Base-by-base conservation (phyloP, 2,113 vertebrate species). In the Anser cygnoides region DNA sequence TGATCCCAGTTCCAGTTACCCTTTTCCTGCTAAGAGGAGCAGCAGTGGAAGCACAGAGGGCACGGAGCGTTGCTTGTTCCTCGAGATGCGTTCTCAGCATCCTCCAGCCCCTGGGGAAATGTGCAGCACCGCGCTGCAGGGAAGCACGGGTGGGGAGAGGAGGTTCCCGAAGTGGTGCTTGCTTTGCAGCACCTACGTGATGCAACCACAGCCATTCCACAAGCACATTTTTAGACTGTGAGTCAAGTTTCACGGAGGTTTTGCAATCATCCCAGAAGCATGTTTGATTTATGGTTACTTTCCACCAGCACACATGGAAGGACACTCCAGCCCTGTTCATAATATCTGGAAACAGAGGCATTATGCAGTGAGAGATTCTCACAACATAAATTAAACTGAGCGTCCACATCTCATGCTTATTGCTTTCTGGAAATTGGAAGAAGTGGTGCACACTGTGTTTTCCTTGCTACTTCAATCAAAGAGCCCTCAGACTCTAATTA, bases 171-270 rank as follows among this genome's bases (percentile, higher is more conserved):
- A 3, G 20, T 67, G 6, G n/a, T 41, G 28, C 74, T 73, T 3
- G 37, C 72, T 82, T 22, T 58, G 29, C 87, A 94, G 90, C 50
- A 73, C 95, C 90, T 96, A 13, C 72, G 20, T 87, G 65, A 75
- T 37, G 92, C 73, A 96, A 97, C 58, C 96, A 29, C 91, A 72
- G 29, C 86, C 84, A 22, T 70, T 95, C 90, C 93, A 23, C 50
- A n/a, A 71, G 96, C 91, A 67, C 97, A 96, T 98, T 96, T 97
- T 96, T 93, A 97, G 98, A 97, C 97, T 54, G 83, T 98, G 97
- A 98, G 96, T 98, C 97, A 97, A 58, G 49, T 46, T 95, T 59
- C 78, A 58, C 4, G 20, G 92, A 97, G 89, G 28, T 89, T 96
- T 96, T 84, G 89, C 84, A 85, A 58, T 70, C 89, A 17, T 35